Evolutionary conservation across 2,888 invertebrate species (phyloP), one percentile per base, ranked within the genome.

Genomic region (Ypsolopha scabrella): DNA sequence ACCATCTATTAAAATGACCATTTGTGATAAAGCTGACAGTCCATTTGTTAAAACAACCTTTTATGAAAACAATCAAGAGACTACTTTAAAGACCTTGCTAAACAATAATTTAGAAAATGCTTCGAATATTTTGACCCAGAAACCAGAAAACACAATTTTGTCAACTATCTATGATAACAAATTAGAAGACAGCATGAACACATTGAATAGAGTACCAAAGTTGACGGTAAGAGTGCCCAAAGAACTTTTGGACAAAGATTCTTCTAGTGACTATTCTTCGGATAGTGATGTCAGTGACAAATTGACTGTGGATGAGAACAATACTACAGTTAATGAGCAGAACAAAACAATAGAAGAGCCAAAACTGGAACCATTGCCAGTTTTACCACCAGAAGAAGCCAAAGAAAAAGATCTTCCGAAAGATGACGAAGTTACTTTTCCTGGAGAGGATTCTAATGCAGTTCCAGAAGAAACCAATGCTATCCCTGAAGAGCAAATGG

Each of bases 181-280:
- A 60, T 63, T 78, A 55, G 81, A 83, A 57, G 78, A 80, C 60
- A 8, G 6, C 8, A 65, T 70, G 44, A 83, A 80, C 59, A 77
- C 81, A 60, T 67, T 86, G 52, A 87, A 87, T 68, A 89, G 88
- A 74, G 90, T 91, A 57, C 92, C 91, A 60, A 92, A 92, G 73
- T 78, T 92, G 51, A 92, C 91, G 58, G 81, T 92, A 33, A 89
- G 91, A 70, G 88, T 90, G 58, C 90, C 90, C 46, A 90, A 89
- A 69, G 89, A 89, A 63, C 88, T 89, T 54, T 67, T 83, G 54
- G 87, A 87, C 59, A 87, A 83, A 66, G 80, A 83, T 64, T 85
- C 87, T 51, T 87, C 87, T 35, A 86, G 80, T 72, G 87, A 87
- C 60, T 81, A 83, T 60, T 86, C 87, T 55, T 86, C 83, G 54